Conservation (phyloP, 1,140 invertebrate species). For the Pissodes strobi region DNA sequence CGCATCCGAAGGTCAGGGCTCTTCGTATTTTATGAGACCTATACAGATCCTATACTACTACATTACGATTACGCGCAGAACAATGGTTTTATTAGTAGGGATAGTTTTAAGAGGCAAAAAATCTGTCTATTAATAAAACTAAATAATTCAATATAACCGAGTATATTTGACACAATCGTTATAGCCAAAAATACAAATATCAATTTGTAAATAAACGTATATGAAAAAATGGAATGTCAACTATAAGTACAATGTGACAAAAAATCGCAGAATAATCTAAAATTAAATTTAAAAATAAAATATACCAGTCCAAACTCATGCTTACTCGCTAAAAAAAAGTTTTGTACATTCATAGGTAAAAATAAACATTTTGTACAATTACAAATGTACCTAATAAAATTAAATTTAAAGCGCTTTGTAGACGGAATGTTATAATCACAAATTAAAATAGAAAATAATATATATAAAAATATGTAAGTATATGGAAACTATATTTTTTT, state of each 20-base stretch:
- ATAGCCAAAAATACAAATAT: constrained; percentile 9
- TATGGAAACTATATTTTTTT: too few species aligned
- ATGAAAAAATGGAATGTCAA: neutral
- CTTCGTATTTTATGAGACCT: too few species aligned
- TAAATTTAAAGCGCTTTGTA: too few species aligned
- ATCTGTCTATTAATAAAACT: too few species aligned
- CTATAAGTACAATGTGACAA: neutral
- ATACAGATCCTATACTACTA: too few species aligned
- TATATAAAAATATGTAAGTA: neutral
- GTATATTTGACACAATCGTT: constrained; percentile 4
- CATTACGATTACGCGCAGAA: too few species aligned
- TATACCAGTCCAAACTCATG: neutral
- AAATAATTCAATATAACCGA: neutral
- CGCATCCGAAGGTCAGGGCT: too few species aligned
- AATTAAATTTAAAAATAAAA: constrained; percentile 1
- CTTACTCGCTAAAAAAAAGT: neutral
- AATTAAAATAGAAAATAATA: constrained; percentile 1
- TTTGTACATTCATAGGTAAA: constrained; percentile 3
- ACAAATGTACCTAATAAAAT: too few species aligned
- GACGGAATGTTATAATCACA: too few species aligned
- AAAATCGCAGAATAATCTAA: neutral
- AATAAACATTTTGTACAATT: neutral
- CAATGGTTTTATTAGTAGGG: too few species aligned
- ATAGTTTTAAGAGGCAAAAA: too few species aligned
- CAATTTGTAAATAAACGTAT: neutral